Percentiles rank a stretch among this genome's conserved stretches.
Conservation (phyloP, 2,888 invertebrate genomes). For the Malachius bipustulatus region DNA sequence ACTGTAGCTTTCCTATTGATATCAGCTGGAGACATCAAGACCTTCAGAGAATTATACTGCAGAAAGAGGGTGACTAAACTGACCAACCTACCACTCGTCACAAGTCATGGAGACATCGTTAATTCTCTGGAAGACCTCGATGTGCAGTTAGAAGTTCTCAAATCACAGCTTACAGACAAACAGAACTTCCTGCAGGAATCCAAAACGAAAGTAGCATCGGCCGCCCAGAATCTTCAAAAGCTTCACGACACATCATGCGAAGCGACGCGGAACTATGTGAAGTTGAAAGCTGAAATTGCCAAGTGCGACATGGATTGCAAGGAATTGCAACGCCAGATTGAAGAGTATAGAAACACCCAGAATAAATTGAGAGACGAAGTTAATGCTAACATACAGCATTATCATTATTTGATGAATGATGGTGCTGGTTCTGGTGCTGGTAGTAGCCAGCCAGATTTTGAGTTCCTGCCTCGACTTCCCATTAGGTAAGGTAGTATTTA, state of each 20-base stretch:
- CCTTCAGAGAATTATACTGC: slow-evolving; percentile 21
- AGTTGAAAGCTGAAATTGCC: slow-evolving; percentile 24
- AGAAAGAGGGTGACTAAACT: slow-evolving; percentile 15
- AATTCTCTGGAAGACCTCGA: slow-evolving; percentile 30
- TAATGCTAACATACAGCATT: slow-evolving; percentile 23
- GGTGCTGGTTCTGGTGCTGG: no score
- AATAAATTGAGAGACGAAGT: slow-evolving; percentile 24
- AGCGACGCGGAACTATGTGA: slow-evolving; percentile 27
- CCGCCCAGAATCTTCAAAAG: slow-evolving; percentile 27
- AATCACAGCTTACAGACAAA: slow-evolving; percentile 27
- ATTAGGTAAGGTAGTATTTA: no score
- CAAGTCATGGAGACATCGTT: slow-evolving; percentile 24
- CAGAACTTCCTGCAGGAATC: slow-evolving; percentile 25
- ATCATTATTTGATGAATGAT: slow-evolving; percentile 14
- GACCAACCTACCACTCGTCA: slow-evolving; percentile 25
- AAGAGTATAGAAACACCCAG: slow-evolving; percentile 26
- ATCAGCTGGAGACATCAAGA: slow-evolving; percentile 24
- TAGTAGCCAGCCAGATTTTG: no score
- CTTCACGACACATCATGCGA: slow-evolving; percentile 25
- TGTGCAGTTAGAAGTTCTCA: slow-evolving; percentile 27
- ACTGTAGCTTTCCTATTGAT: slow-evolving; percentile 27
- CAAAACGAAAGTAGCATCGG: slow-evolving; percentile 22
- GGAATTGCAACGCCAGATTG: slow-evolving; percentile 27
- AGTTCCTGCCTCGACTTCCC: no score
- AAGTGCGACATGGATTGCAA: slow-evolving; percentile 28